These are phyloP conservation scores for Rugalucina vietnamica DNA, from an alignment of 2,888 invertebrate species.

Conservation along the genomic window DNA sequence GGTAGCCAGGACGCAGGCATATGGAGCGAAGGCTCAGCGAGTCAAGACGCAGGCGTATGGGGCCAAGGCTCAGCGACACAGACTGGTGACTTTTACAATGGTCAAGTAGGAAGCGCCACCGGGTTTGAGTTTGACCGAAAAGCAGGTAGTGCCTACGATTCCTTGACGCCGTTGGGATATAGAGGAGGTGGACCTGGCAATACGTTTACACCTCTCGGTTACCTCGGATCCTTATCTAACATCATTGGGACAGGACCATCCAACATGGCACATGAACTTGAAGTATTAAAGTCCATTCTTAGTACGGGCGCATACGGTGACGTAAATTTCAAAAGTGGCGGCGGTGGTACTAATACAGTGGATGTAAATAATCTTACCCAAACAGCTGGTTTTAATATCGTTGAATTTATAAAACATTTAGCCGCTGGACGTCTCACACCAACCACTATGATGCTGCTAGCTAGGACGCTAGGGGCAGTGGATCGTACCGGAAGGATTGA, in stretches of 20 bases:
- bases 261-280: not conserved
- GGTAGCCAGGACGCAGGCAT: not conserved
- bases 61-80: not conserved
- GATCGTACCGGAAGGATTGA: slow-evolving; percentile 32
- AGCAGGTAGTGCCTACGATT: not conserved
- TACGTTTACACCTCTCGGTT: slow-evolving; percentile 46
- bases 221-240: slow-evolving; percentile 41
- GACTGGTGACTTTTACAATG: not conserved
- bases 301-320: not conserved
- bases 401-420: slow-evolving; percentile 23
- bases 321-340: not conserved
- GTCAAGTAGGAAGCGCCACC: not conserved
- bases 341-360: not conserved
- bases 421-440: slow-evolving; percentile 25
- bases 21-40: not conserved
- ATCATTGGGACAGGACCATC: not conserved
- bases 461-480: slow-evolving; percentile 30
- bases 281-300: not conserved
- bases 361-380: not conserved
- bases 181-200: not conserved
- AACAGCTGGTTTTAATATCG: not conserved
- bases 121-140: not conserved
- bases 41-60: not conserved
- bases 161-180: not conserved
- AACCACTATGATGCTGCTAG: slow-evolving; percentile 26